Percentiles rank a stretch among this genome's conserved stretches.
phyloP scores from a whole-genome alignment of 1,140 invertebrate genomes.

The Apis mellifera region Amel_HAv3.1 CM009944.2:4456001-4456500 shows the following conservation, averaged over 20 bases:
- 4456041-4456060: neutral
- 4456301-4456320: constrained; percentile 18
- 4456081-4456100: constrained; percentile 78
- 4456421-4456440: constrained; percentile 64
- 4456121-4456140: neutral
- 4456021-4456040: neutral
- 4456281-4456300: constrained; percentile 58
- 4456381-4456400: constrained; percentile 11
- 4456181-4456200: neutral
- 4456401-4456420: neutral
- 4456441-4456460: constrained; percentile 75
- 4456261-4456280: constrained; percentile 48
- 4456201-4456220: constrained; percentile 15
- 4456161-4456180: neutral
- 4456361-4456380: constrained; percentile 2
- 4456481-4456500: constrained; percentile 80
- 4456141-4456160: neutral
- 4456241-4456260: constrained; percentile 46
- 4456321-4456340: constrained; percentile 13
- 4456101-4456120: constrained; percentile 53
- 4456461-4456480: constrained; percentile 81
- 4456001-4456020: neutral
- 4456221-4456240: constrained; percentile 31
- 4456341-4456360: neutral
- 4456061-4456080: constrained; percentile 37